Evolutionary conservation across 2,888 invertebrate genomes (phyloP).

Genomic region (Muschampia plurimacula): DNA sequence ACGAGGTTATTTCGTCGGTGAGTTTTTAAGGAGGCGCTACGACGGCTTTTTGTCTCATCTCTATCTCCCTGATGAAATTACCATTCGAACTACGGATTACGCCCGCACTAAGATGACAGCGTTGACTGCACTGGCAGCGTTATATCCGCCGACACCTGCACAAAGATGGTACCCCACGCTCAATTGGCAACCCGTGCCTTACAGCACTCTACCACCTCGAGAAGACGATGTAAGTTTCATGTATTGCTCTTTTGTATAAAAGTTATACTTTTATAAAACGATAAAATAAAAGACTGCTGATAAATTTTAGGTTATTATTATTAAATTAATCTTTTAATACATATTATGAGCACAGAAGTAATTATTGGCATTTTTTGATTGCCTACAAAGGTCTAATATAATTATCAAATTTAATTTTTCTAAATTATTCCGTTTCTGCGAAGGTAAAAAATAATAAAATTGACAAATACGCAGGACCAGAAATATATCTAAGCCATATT

Average conservation of each 20-base stretch:
- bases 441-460: too few species aligned
- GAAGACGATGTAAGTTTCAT: conserved; percentile 74
- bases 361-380: too few species aligned
- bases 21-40: conserved; percentile 76
- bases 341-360: too few species aligned
- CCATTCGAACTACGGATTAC: conserved; percentile 87
- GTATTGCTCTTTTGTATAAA: neutral
- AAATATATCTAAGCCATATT: too few species aligned
- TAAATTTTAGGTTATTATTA: neutral
- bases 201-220: conserved; percentile 62
- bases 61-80: conserved; percentile 79
- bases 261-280: neutral
- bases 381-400: too few species aligned
- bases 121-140: conserved; percentile 87
- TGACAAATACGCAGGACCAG: too few species aligned
- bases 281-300: neutral
- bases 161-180: conserved; percentile 86
- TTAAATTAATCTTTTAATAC: too few species aligned
- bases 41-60: conserved; percentile 71
- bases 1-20: conserved; percentile 78
- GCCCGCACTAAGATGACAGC: conserved; percentile 92
- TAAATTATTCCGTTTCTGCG: too few species aligned
- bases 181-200: conserved; percentile 90
- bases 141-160: conserved; percentile 86
- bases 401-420: too few species aligned